phyloP scores from a whole-genome alignment of 2,797 vertebrate genomes.

The Microctenopoma lineatum region DNA sequence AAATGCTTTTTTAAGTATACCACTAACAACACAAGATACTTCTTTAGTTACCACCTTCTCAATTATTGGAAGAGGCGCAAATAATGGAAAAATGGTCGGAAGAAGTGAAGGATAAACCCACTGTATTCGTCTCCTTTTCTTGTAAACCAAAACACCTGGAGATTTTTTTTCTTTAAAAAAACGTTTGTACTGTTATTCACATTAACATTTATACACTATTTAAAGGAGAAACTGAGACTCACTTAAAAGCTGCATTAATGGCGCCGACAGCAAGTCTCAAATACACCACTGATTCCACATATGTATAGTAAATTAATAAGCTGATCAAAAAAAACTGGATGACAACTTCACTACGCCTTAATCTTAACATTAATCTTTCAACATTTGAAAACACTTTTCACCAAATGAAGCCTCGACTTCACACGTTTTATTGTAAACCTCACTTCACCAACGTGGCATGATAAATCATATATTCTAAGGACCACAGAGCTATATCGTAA shows the following conservation, averaged over 20 bases:
- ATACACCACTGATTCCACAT: constrained; percentile 38
- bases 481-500: constrained; percentile 26
- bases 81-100: constrained; percentile 14
- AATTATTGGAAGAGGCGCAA: constrained; percentile 46
- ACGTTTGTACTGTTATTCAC: constrained; percentile 20
- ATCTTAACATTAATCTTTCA: background rate
- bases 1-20: constrained; percentile 11
- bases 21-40: constrained; percentile 26
- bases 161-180: constrained; percentile 4
- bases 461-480: constrained; percentile 3
- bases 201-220: constrained; percentile 18
- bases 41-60: constrained; percentile 38
- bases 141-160: constrained; percentile 35
- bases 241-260: constrained; percentile 23
- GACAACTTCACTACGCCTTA: constrained; percentile 14
- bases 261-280: constrained; percentile 64
- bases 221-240: constrained; percentile 25
- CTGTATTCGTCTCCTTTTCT: constrained; percentile 23
- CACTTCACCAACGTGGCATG: constrained; percentile 12
- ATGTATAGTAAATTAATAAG: constrained; percentile 5
- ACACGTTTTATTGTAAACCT: constrained; percentile 24
- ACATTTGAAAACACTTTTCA: constrained; percentile 39
- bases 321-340: background rate
- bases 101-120: constrained; percentile 14
- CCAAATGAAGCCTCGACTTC: constrained; percentile 11